Evolutionary conservation across 2,888 invertebrate genomes (phyloP), one percentile per base, ranked within the genome.

Genomic region (Agriotes lineatus): DNA sequence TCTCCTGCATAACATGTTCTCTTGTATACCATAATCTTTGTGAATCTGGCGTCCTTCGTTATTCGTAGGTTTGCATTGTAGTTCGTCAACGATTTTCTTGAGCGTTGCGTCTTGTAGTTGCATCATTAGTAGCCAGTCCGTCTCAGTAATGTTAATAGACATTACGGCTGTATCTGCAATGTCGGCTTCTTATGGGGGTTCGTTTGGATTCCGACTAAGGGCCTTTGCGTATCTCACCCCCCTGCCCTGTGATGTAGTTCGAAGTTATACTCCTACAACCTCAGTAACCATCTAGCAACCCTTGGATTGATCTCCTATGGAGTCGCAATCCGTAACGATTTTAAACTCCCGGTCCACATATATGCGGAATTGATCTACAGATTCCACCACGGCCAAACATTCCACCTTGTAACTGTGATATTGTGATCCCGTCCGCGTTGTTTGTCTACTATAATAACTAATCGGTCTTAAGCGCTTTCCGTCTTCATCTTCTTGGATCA

Each of bases 151-250:
- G 35, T 69, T 62, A 5, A 69, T 48, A n/a, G 39, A 12, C 14
- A 39, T 22, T 30, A 30, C 30, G 30, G 30, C 30, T 30, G 30
- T 9, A 30, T 9, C 30, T 30, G 30, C 30, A 18, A 44, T 45
- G 12, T 45, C 16, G 7, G 7, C n/a, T 12, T 22, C 6, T 30
- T n/a, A 2, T 18, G 12, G 19, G 9, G n/a, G 39, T 30, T 30
- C 30, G 9, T 30, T 30, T 39, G 39, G 39, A 39, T 12, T 39
- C 14, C 39, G 39, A 14, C 78, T 75, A 10, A 79, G 52, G 1
- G 76, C 75, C 67, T 78, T 78, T 5, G 74, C 80, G 72, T 80
- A 79, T 4, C 67, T 61, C 79, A 81, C 79, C 50, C 67, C 71
- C 2, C 65, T 45, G 0, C 79, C 79, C 30, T 30, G 30, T 30